phyloP scores from a whole-genome alignment of 2,888 invertebrate species.

The Machimus atricapillus region DNA sequence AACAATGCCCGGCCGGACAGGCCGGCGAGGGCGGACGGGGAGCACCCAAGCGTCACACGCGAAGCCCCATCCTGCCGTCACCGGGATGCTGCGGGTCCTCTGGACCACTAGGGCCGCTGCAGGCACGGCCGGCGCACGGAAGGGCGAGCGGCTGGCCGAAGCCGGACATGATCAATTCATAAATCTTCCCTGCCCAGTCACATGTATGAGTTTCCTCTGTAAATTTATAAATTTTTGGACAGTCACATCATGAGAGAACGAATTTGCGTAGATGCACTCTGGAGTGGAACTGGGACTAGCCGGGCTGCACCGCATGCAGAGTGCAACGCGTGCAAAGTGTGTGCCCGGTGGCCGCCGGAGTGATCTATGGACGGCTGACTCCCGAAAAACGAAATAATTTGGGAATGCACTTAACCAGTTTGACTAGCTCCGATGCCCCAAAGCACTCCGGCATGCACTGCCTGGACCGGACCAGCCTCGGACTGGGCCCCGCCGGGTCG shows the following conservation, averaged over 20 bases:
- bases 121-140: not conserved
- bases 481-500: not conserved
- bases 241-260: constrained; percentile 25
- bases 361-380: constrained; percentile 29
- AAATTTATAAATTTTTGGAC: constrained; percentile 42
- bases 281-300: not conserved
- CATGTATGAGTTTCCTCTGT: constrained; percentile 23
- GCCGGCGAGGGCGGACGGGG: not conserved
- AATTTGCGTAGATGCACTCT: constrained; percentile 33
- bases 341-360: not conserved
- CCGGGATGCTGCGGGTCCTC: not conserved
- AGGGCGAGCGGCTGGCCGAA: constrained; percentile 21
- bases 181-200: constrained; percentile 36
- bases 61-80: not conserved
- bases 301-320: not conserved
- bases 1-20: not conserved
- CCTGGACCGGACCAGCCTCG: not conserved
- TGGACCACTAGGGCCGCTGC: not conserved
- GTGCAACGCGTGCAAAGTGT: constrained; percentile 31
- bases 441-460: not conserved
- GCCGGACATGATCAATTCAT: constrained; percentile 40
- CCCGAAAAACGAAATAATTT: constrained; percentile 40
- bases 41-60: not conserved
- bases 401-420: constrained; percentile 42
- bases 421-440: constrained; percentile 23